phyloP scores from a whole-genome alignment of 2,888 invertebrate species.

The Ischnura elegans region DNA sequence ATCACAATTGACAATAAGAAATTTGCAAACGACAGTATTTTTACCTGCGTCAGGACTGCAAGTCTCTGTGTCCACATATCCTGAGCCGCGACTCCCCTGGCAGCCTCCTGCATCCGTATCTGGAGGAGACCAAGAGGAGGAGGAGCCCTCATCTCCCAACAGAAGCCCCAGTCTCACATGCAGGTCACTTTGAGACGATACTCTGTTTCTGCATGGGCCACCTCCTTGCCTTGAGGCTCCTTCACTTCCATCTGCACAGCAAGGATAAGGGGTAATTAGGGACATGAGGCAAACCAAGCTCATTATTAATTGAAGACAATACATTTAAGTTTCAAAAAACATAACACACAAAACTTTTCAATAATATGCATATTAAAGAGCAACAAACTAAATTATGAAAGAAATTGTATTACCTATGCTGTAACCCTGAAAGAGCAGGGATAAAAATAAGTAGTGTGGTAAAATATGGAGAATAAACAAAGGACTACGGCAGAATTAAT shows the following conservation, averaged over 20 bases:
- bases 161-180: slow-evolving; percentile 91
- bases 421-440: too few species aligned
- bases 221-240: neutral
- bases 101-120: slow-evolving; percentile 71
- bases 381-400: too few species aligned
- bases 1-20: too few species aligned
- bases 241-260: neutral
- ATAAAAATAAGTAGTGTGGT: too few species aligned
- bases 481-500: too few species aligned
- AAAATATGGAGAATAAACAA: too few species aligned
- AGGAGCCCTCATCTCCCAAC: slow-evolving; percentile 84
- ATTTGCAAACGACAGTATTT: too few species aligned
- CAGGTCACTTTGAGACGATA: slow-evolving; percentile 85
- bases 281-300: neutral
- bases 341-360: too few species aligned
- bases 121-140: slow-evolving; percentile 75
- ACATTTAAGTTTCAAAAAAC: too few species aligned
- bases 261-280: neutral
- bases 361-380: too few species aligned
- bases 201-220: neutral
- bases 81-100: slow-evolving; percentile 75
- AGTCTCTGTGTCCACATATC: slow-evolving; percentile 75
- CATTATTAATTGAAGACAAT: too few species aligned
- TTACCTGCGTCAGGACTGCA: slow-evolving; percentile 77
- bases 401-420: too few species aligned